A percentile compares a stretch with the other conserved stretches of the same genome.
phyloP scores from a whole-genome alignment of 2,113 vertebrate genomes.

The Mobula hypostoma region DNA sequence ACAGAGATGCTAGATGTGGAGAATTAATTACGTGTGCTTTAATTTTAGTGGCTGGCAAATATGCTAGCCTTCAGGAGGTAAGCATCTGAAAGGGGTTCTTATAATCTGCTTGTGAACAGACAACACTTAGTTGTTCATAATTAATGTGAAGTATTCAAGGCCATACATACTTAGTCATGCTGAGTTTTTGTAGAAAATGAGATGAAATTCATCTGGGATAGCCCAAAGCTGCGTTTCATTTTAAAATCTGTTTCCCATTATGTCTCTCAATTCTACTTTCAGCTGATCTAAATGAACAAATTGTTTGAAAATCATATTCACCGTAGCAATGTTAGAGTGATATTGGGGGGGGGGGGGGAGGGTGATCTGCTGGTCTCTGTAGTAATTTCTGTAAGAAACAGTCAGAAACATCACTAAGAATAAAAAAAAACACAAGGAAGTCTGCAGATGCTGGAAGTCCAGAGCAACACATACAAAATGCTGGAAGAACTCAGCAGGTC shows the following conservation, averaged over 20 bases:
- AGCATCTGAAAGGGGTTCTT: background rate
- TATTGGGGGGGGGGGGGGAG: background rate
- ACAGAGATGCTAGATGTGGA: background rate
- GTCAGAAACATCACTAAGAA: background rate
- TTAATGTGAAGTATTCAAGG: slow-evolving; percentile 6
- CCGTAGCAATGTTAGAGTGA: background rate
- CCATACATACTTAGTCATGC: background rate
- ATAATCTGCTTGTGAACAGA: slow-evolving; percentile 1
- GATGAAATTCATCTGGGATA: background rate
- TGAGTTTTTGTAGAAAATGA: background rate
- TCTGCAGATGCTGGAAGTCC: too few species aligned
- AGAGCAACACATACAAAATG: too few species aligned
- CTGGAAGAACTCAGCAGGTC: too few species aligned
- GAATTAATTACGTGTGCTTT: background rate
- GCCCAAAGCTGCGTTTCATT: background rate
- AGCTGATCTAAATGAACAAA: background rate
- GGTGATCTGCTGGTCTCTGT: background rate
- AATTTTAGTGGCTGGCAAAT: background rate
- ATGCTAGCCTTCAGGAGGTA: background rate
- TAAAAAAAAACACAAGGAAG: background rate
- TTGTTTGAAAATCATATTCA: background rate
- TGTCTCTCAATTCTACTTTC: background rate
- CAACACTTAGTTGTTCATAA: background rate
- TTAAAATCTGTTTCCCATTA: background rate
- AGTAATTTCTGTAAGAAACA: background rate